These are phyloP conservation scores for Drosophila helvetica DNA, from an alignment of 2,888 invertebrate genomes.

Conservation along the genomic window DNA sequence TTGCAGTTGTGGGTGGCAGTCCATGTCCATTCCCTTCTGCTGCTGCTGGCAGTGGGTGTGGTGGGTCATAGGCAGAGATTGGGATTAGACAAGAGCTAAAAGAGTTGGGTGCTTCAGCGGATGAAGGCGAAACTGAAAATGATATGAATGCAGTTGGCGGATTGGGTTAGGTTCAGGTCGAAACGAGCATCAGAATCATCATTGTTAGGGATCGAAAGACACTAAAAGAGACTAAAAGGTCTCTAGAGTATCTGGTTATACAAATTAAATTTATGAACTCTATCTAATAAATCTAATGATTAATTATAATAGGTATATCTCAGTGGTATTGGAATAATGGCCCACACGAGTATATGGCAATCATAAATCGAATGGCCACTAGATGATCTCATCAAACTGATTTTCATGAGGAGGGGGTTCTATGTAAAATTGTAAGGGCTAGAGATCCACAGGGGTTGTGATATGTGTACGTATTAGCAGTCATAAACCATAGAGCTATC, in stretches of 20 bases:
- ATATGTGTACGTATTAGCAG: too few species aligned
- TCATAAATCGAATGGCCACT: not conserved
- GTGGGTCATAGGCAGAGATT: constrained; percentile 7
- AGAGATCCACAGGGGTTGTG: too few species aligned
- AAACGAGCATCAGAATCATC: constrained; percentile 1
- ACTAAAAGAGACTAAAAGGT: not conserved
- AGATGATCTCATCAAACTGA: not conserved
- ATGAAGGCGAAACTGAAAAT: constrained; percentile 7
- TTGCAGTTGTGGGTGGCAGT: constrained; percentile 58
- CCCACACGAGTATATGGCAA: not conserved
- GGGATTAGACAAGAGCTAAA: constrained; percentile 16
- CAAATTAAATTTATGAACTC: not conserved
- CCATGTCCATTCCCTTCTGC: not conserved
- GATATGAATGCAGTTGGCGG: constrained; percentile 35
- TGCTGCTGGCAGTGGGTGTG: not conserved
- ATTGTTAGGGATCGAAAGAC: not conserved
- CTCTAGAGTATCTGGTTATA: too few species aligned
- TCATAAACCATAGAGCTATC: too few species aligned
- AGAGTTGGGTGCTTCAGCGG: constrained; percentile 30
- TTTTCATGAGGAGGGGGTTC: not conserved
- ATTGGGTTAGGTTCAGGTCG: constrained; percentile 61
- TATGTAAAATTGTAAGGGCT: not conserved
- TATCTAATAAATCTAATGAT: not conserved
- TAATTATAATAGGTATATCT: not conserved
- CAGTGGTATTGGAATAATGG: too few species aligned